Evolutionary conservation across 2,888 invertebrate species (phyloP).

Genomic region (Eutolmus rufibarbis): DNA sequence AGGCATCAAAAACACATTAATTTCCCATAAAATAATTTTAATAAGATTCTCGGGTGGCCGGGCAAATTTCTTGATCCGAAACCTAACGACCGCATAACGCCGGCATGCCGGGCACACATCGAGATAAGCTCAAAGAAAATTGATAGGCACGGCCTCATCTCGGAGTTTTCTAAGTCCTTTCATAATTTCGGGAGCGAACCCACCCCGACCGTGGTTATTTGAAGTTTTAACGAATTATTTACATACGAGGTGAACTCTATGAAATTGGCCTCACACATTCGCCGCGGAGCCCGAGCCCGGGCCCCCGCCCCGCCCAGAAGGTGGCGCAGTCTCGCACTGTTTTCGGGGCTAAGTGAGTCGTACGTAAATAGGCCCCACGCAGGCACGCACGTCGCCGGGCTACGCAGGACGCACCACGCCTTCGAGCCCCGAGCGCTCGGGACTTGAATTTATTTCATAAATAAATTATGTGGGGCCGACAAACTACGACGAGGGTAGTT

Average conservation of each 20-base stretch:
- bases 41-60: background rate
- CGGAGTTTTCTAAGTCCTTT: slow-evolving; percentile 16
- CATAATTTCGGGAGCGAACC: slow-evolving; percentile 22
- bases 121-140: slow-evolving; percentile 23
- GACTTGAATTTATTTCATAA: slow-evolving; percentile 38
- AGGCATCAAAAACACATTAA: background rate
- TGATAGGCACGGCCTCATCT: background rate
- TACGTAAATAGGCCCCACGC: slow-evolving; percentile 32
- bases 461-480: slow-evolving; percentile 37
- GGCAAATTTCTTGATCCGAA: background rate
- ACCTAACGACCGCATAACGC: background rate
- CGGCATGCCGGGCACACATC: background rate
- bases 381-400: background rate
- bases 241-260: slow-evolving; percentile 17
- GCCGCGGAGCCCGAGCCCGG: background rate
- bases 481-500: slow-evolving; percentile 44
- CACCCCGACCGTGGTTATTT: slow-evolving; percentile 13
- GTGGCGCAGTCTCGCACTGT: slow-evolving; percentile 29
- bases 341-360: slow-evolving; percentile 9
- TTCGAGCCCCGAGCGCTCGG: slow-evolving; percentile 6
- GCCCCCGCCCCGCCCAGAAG: background rate
- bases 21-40: background rate
- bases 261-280: slow-evolving; percentile 9
- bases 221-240: slow-evolving; percentile 37
- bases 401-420: slow-evolving; percentile 30